Conservation (phyloP, 2,113 vertebrate species). For the Chloropsis hardwickii region DNA sequence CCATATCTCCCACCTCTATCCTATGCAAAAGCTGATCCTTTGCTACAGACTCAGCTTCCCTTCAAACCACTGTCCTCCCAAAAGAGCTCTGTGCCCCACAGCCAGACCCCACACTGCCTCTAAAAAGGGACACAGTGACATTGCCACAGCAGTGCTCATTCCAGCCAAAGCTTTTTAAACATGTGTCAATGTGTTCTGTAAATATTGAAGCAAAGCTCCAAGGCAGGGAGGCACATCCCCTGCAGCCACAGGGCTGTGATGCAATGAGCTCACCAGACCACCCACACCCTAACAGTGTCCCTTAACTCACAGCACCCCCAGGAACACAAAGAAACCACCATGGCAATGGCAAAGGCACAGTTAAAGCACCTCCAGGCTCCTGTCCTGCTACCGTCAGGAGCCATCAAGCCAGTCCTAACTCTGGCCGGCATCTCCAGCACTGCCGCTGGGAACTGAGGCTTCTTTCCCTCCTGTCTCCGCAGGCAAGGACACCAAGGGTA, state of each 20-base stretch:
- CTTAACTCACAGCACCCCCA: background rate
- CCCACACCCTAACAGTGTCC: background rate
- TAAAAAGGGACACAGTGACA: background rate
- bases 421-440: constrained; percentile 28
- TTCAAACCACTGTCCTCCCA: background rate
- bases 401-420: constrained; percentile 43
- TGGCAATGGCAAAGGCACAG: background rate
- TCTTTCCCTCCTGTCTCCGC: constrained; percentile 23
- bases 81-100: background rate
- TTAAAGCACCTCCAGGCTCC: constrained; percentile 11
- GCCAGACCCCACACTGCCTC: background rate
- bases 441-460: background rate
- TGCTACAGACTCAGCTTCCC: background rate
- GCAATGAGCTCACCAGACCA: background rate
- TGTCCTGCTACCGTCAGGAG: constrained; percentile 12
- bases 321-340: background rate
- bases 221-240: background rate
- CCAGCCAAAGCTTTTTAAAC: constrained; percentile 17
- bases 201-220: constrained; percentile 9
- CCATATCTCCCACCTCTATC: background rate
- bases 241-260: background rate
- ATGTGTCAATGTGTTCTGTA: background rate
- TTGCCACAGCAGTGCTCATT: background rate
- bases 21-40: background rate
- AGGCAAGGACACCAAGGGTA: constrained; percentile 64